phyloP scores from a whole-genome alignment of 2,797 vertebrate genomes.

The Phalloptychus januarius region DNA sequence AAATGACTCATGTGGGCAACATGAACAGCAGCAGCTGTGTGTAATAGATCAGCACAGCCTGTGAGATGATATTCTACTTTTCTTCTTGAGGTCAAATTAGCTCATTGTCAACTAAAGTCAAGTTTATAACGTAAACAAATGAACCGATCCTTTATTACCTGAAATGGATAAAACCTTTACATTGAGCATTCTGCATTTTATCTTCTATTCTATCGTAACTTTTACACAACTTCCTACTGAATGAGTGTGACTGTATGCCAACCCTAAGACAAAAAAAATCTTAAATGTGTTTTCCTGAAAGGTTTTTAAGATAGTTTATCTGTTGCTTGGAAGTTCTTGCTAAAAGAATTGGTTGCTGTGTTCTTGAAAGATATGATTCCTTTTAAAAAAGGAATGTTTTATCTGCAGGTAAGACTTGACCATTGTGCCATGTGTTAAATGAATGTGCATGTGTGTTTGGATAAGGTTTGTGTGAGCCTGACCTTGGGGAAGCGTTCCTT shows the following conservation, averaged over 20 bases:
- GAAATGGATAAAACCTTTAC: not conserved
- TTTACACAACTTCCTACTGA: not conserved
- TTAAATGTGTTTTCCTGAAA: not conserved
- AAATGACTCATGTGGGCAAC: not conserved
- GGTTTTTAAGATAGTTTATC: slow-evolving; percentile 5
- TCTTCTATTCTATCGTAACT: not conserved
- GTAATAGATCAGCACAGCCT: not conserved
- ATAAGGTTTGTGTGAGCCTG: slow-evolving; percentile 56
- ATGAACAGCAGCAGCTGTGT: not conserved
- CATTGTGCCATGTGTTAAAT: slow-evolving; percentile 11
- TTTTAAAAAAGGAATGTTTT: slow-evolving; percentile 5
- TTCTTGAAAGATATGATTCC: slow-evolving; percentile 1
- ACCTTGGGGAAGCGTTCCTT: slow-evolving; percentile 97
- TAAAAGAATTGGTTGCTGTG: slow-evolving; percentile 4
- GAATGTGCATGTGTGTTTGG: not conserved
- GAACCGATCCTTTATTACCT: not conserved
- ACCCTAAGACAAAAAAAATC: not conserved
- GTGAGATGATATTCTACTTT: not conserved
- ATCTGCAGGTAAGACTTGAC: slow-evolving; percentile 10
- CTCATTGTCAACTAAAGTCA: not conserved
- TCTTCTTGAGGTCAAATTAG: not conserved
- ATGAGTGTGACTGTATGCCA: not conserved
- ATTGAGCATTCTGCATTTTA: not conserved
- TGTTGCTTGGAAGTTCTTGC: not conserved
- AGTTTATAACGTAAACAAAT: not conserved